Base-by-base conservation (phyloP, 2,113 vertebrate species). In the Hemiscyllium ocellatum region DNA sequence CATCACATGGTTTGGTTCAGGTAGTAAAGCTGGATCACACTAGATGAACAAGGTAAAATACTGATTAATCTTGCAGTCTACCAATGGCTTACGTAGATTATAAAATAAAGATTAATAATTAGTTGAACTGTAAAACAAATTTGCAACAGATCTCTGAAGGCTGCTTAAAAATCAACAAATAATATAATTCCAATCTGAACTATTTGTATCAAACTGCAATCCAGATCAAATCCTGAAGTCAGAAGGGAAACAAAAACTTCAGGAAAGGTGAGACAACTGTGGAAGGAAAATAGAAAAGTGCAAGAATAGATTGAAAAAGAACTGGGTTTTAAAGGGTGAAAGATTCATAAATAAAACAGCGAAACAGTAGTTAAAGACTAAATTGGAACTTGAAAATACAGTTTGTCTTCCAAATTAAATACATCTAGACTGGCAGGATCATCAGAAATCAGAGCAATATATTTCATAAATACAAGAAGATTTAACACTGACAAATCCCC, bases 1-100 rank as follows among this genome's bases (percentile, higher is more conserved):
- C 99, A 99, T 99, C 95, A 99, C 99, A 0, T 99, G 99, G 96
- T 99, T 99, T 96, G 99, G 99, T 96, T 99, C 99, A 0, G 99
- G 99, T 56, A 99, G 98, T 96, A 99, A 97, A 0, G 99, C 99
- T 96, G 99, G 99, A 96, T 99, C 99, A 97, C 99, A 99, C 99
- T 99, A 96, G 95, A 96, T 96, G 65, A 96, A n/a, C 33, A 72
- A 95, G 69, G 6, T 13, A 42, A 24, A 69, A 69, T 15, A 6
- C 24, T 72, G 47, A 42, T 50, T 95, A 95, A 65, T 52, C 5
- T 69, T 10, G 13, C 66, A 26, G 22, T 69, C 24, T 19, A 7
- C 69, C 50, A 33, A 95, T 95, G 72, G 42, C 47, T 95, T 94
- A 50, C 13, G 52, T 10, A 95, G 42, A 95, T 47, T 22, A 83